Percentiles rank a stretch among this genome's conserved stretches.
Conservation (phyloP, 2,797 vertebrate genomes). For the Spinus pinus region DNA sequence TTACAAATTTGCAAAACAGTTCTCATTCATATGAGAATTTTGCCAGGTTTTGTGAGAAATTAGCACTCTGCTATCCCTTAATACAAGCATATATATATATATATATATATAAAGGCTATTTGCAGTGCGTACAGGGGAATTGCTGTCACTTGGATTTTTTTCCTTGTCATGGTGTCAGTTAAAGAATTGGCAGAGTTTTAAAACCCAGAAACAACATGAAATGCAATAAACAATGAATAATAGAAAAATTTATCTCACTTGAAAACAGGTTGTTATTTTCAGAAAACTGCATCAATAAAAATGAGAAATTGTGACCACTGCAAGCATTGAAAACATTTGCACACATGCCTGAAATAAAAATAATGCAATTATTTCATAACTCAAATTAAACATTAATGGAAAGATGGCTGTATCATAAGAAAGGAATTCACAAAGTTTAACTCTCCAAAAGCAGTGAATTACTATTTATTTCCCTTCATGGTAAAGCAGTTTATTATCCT, state of each 20-base stretch:
- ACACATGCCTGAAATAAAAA: conserved; percentile 47
- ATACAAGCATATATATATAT: background rate
- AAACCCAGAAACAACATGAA: conserved; percentile 25
- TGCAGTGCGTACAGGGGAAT: background rate
- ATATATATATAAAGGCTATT: background rate
- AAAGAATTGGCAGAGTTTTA: conserved; percentile 26
- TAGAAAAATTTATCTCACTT: background rate
- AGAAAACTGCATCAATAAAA: background rate
- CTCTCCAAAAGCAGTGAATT: background rate
- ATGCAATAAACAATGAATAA: conserved; percentile 50
- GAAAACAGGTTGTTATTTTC: conserved; percentile 31
- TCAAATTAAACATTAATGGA: background rate
- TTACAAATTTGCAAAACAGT: background rate
- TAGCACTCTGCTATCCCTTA: background rate
- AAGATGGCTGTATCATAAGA: background rate
- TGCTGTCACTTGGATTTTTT: background rate
- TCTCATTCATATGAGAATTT: background rate
- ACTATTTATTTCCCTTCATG: background rate
- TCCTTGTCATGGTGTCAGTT: background rate
- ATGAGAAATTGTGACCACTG: background rate
- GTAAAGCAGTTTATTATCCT: background rate
- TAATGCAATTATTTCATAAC: background rate
- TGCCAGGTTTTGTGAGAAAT: background rate
- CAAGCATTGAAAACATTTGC: conserved; percentile 3
- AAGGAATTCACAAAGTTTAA: background rate